Conservation (phyloP, 2,113 vertebrate genomes). For the Sterrhoptilus dennistouni region DNA sequence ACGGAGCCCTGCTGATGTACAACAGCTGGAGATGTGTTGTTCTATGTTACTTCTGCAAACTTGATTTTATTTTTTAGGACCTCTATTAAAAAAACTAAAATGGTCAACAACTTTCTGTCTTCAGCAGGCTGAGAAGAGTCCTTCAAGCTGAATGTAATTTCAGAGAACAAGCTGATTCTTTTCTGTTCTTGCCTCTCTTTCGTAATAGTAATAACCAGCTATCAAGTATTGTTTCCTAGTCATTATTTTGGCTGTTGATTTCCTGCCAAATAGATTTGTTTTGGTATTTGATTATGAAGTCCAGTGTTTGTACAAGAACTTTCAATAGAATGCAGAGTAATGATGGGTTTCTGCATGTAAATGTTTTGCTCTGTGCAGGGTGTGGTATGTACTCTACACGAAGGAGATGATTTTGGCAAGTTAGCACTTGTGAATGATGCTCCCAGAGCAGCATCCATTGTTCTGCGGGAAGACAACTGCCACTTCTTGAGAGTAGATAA, state of each 20-base stretch:
- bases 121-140: slow-evolving; percentile 8
- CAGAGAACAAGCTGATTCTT: slow-evolving; percentile 48
- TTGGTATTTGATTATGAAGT: slow-evolving; percentile 60
- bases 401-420: slow-evolving; percentile 98
- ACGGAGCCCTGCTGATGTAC: background rate
- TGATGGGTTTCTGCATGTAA: slow-evolving; percentile 58
- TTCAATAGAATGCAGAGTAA: slow-evolving; percentile 52
- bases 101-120: background rate
- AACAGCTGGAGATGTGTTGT: background rate
- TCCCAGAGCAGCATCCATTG: slow-evolving; percentile 95
- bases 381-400: slow-evolving; percentile 94
- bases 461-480: slow-evolving; percentile 95
- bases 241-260: slow-evolving; percentile 62
- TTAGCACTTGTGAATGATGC: slow-evolving; percentile 96
- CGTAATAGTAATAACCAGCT: slow-evolving; percentile 60
- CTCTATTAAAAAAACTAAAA: background rate
- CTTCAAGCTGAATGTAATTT: slow-evolving; percentile 38
- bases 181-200: slow-evolving; percentile 58
- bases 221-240: slow-evolving; percentile 60
- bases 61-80: background rate
- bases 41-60: background rate
- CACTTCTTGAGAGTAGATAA: slow-evolving; percentile 98
- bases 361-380: slow-evolving; percentile 80
- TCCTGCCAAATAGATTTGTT: slow-evolving; percentile 66
- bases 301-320: slow-evolving; percentile 46